Base-by-base conservation (phyloP, 1,140 invertebrate species). In the Caenorhabditis inopinata region DNA sequence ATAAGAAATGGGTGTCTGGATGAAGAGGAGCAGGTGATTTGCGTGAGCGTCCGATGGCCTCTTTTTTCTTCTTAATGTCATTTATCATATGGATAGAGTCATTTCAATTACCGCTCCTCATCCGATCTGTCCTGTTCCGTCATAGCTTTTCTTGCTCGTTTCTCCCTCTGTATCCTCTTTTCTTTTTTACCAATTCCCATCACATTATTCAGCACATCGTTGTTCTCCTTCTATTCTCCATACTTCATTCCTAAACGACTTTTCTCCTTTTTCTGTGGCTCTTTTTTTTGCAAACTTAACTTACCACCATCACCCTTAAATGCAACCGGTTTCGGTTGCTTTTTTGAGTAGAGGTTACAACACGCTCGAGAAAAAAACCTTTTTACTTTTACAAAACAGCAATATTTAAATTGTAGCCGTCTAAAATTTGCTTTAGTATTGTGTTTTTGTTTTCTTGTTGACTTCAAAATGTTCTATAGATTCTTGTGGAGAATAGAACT, bases 151-250 rank as follows among this genome's bases (percentile, higher is more conserved):
- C 58, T 42, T 27, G 32, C n/a, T 42, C n/a, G 11, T 18, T 18
- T 11, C 7, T 21, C 38, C 58, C 32, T 29, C 38, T 42, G 14
- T 7, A 42, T 42, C 16, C 51, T 32, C 53, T 62, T 29, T 14
- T n/a, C n/a, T n/a, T n/a, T 62, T 16, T n/a, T 6, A 29, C 32
- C 11, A 38, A 32, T 68, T 68, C 58, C 58, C 58, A 68, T 68
- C 58, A 68, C 58, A 68, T 68, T 68, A 68, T 68, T 68, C 58
- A 68, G 58, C 58, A 68, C 58, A 68, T 68, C 58, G 38, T 32
- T 38, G 58, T 68, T 68, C 32, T 18, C 32, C 7, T n/a, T 32
- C 51, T 21, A 58, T 18, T 32, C 58, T 16, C n/a, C 7, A 9
- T 7, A 9, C 21, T 32, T 42, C 58, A 68, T 68, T 38, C 32